phyloP scores from a whole-genome alignment of 2,888 invertebrate species.

The Drosophila maculinotata region DNA sequence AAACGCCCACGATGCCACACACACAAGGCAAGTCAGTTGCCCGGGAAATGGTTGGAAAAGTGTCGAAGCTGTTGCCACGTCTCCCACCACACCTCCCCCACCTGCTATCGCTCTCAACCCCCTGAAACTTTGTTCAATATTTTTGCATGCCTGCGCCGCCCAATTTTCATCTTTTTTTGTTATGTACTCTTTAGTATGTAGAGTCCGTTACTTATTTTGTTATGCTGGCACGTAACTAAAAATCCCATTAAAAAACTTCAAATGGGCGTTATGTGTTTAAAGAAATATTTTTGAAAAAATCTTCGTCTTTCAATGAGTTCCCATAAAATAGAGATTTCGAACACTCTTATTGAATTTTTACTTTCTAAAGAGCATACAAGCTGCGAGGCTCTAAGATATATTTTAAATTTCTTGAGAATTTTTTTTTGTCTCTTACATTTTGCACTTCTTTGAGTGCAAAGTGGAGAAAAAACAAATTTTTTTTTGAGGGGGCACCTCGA shows the following conservation, averaged over 20 bases:
- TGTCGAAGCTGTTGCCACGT: constrained; percentile 69
- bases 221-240: neutral
- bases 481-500: constrained; percentile 61
- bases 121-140: constrained; percentile 75
- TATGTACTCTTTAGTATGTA: constrained; percentile 31
- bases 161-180: constrained; percentile 36
- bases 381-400: constrained; percentile 17
- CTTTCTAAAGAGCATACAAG: constrained; percentile 28
- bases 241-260: no score
- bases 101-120: constrained; percentile 18
- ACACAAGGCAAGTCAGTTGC: constrained; percentile 44
- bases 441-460: constrained; percentile 73
- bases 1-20: constrained; percentile 60
- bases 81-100: constrained; percentile 19
- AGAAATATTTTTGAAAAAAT: no score
- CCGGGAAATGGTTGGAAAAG: constrained; percentile 70
- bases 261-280: no score
- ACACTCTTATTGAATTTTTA: no score
- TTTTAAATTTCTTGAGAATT: constrained; percentile 54
- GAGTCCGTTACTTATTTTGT: neutral
- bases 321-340: no score
- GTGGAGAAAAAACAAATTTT: constrained; percentile 67
- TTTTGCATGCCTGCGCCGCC: constrained; percentile 67
- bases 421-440: constrained; percentile 62
- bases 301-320: no score